Base-by-base conservation (phyloP, 2,113 vertebrate species). In the Scatophagus argus region DNA sequence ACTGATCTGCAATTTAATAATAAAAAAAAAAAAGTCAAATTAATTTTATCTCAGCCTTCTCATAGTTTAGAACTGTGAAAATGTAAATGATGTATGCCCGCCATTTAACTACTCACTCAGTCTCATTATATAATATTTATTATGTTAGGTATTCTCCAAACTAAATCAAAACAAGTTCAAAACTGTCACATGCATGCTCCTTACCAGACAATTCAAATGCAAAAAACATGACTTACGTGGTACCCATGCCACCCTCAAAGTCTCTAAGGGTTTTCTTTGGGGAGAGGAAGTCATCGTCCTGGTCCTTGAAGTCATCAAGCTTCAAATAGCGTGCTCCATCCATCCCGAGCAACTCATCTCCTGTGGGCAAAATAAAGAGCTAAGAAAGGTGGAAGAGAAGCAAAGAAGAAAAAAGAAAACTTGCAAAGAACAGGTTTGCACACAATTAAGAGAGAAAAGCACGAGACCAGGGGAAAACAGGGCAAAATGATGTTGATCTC, bases 271-370 rank as follows among this genome's bases (percentile, higher is more conserved):
- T 90, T 80, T 94, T 96, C 77, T 95, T 95, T 0, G 94, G 94
- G 39, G 95, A 95, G 34, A 96, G 92, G 82, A 95, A 96, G 79
- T 96, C 95, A 34, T 96, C 95, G 14, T 96, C 95, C 74, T 94
- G 95, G 71, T 96, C 95, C 80, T 96, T 96, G 59, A 95, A 91
- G 86, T 95, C 94, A 36, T 96, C 95, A 14, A 95, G 90, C 82
- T 96, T 95, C 67, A 95, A 83, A 82, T 95, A 95, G 17, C 94
- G 93, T 12, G 89, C 94, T 14, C 94, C 94, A 34, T 95, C 95
- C 93, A 94, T 91, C 43, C 94, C 95, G 8, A 95, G 91, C 73
- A 95, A 71, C 88, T 96, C 95, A 55, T 96, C 95, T 32, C 95
- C 95, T 96, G 85, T 23, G 56, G 63, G 73, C 5, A 58, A 66